Base-by-base conservation (phyloP, 2,113 vertebrate species). In the Eulacestoma nigropectus region DNA sequence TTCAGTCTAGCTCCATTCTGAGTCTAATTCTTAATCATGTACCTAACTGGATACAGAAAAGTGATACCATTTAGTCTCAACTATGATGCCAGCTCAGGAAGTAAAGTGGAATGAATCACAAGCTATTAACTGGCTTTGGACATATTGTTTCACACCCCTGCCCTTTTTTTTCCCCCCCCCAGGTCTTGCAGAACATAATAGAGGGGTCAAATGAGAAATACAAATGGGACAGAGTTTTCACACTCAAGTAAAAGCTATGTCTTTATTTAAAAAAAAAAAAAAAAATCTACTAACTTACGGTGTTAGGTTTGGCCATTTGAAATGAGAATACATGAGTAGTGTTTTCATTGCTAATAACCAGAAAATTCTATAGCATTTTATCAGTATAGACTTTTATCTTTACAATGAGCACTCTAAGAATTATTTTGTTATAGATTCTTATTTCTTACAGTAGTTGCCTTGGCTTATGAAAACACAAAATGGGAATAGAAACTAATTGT, bases 111-210 rank as follows among this genome's bases (percentile, higher is more conserved):
- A 26, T 29, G 15, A 89, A 75, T 60, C 20, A 30, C 35, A 79
- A 75, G 9, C 13, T 52, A 22, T 44, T 87, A 63, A 84, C 19
- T 30, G 21, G 6, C 29, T 87, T 25, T 30, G 57, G 10, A 10
- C 14, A 70, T 29, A 55, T 1, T n/a, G 9, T 23, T 59, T 56
- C 20, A 44, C 0, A 1, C 8, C 5, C 1, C 3, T 2, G 3
- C 2, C 2, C 0, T 4, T 4, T 7, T n/a, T 63, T 44, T 18
- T 18, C 19, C 9, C 3, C 1, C 1, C 27, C 37, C 49, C 41
- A 39, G 13, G 6, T 52, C 27, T 56, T 83, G 21, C 12, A 57
- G 49, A 73, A 44, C 2, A 23, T 52, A 80, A 22, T 3, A 72
- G 35, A 70, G 2, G 5, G 30, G 19, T 64, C 25, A 62, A 62